Percentiles rank a stretch among this genome's conserved stretches.
These are phyloP conservation scores for Chondrosia reniformis DNA, from an alignment of 37 sponge, comb jelly and placozoan species.

Conservation along the genomic window DNA sequence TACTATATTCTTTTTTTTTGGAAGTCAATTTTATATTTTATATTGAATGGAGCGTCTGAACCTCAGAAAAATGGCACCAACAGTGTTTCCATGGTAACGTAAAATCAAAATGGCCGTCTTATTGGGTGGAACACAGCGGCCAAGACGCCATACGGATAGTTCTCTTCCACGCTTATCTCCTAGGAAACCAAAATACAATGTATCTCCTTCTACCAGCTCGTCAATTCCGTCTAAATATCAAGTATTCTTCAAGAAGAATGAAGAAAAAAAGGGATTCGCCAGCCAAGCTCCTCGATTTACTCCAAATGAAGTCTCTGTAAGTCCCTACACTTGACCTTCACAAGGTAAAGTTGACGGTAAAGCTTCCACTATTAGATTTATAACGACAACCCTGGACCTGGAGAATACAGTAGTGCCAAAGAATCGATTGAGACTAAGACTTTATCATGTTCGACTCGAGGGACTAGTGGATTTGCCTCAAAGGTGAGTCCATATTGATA, in stretches of 20 bases:
- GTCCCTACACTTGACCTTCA: too few species aligned
- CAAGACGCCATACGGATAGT: too few species aligned
- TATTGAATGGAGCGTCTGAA: too few species aligned
- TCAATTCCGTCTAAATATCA: constrained; percentile 90
- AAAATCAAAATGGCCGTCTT: too few species aligned
- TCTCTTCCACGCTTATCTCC: too few species aligned
- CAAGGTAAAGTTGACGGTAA: too few species aligned
- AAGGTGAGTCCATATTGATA: constrained; percentile 50
- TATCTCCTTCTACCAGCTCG: constrained; percentile 58
- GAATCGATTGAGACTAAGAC: not conserved
- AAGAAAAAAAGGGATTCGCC: constrained; percentile 81
- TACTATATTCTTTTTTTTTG: too few species aligned
- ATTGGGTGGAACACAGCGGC: too few species aligned
- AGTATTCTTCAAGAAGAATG: constrained; percentile 54
- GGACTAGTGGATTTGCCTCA: constrained; percentile 77
- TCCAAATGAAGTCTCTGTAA: not conserved
- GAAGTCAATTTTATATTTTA: too few species aligned
- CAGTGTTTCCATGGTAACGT: too few species aligned
- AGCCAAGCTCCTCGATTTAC: constrained; percentile 67
- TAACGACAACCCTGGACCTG: constrained; percentile 82
- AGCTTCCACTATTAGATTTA: not conserved
- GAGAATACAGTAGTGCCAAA: constrained; percentile 20
- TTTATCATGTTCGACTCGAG: constrained; percentile 26
- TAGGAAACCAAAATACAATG: too few species aligned
- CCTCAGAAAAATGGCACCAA: too few species aligned